A percentile compares a stretch with the other conserved stretches of the same genome.
phyloP scores from a whole-genome alignment of 2,113 vertebrate species.

The Osmerus eperlanus region DNA sequence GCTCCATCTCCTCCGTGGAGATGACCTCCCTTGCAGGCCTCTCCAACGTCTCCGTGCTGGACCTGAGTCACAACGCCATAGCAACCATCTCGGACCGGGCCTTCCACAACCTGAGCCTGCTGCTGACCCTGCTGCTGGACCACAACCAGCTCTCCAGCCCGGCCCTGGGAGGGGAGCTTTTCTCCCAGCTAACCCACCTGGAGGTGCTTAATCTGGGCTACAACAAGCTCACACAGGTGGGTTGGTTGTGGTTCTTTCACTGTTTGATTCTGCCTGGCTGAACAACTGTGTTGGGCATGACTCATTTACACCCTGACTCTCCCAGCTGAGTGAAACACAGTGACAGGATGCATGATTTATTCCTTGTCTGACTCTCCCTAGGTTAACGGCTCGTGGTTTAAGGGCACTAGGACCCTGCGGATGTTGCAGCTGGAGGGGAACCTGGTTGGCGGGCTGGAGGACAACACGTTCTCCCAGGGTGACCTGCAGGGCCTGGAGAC shows the following conservation, averaged over 20 bases:
- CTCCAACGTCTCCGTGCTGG: constrained; percentile 70
- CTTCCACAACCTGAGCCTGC: constrained; percentile 65
- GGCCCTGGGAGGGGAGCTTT: constrained; percentile 62
- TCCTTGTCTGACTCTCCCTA: constrained; percentile 8
- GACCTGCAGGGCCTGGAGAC: constrained; percentile 66
- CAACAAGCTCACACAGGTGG: constrained; percentile 60
- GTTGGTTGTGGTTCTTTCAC: constrained; percentile 6
- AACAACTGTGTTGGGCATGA: background rate
- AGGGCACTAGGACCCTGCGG: constrained; percentile 56
- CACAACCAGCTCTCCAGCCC: constrained; percentile 72
- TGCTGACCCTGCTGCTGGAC: constrained; percentile 70
- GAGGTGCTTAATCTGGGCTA: constrained; percentile 68
- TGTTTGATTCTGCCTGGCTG: background rate
- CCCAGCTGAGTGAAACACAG: too few relatives aligned
- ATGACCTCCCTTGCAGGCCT: constrained; percentile 64
- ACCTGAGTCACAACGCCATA: constrained; percentile 74
- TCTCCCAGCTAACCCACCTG: constrained; percentile 66
- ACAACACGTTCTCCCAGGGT: constrained; percentile 60
- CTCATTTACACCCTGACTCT: background rate
- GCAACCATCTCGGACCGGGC: constrained; percentile 55
- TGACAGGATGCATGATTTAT: too few relatives aligned
- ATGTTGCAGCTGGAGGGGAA: constrained; percentile 76
- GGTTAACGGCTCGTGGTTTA: constrained; percentile 67
- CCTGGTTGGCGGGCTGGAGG: constrained; percentile 66
- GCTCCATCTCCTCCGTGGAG: constrained; percentile 65